Base-by-base conservation (phyloP, 2,113 vertebrate species). In the Nerophis lumbriciformis region DNA sequence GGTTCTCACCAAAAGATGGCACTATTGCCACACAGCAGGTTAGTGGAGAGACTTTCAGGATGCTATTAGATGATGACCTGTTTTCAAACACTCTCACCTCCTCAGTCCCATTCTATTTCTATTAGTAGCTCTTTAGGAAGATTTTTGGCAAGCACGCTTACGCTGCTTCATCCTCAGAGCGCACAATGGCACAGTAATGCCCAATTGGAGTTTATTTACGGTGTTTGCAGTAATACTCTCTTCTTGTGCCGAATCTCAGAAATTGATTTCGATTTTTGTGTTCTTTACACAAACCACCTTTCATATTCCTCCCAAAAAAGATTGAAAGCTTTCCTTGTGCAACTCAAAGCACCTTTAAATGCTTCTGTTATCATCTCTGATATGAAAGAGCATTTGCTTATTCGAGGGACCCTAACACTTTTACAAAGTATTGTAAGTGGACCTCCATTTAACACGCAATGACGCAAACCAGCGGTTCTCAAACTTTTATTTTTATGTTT, bases 1-100 rank as follows among this genome's bases (percentile, higher is more conserved):
- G 28, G 36, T 55, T 15, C 37, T 54, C 13, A 48, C 86, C 90
- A 89, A 83, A 79, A 88, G 91, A 87, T 90, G 90, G 88, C 79
- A 86, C 83, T 90, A 77, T 89, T 88, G 88, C 66, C 70, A 75
- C 81, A 80, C 63, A 79, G 11, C 59, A 75, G 53, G 61, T 8
- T 8, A 1, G 3, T 4, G 4, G 8, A 38, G 45, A 48, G 35
- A 35, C 74, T 69, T 66, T 66, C 48, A 48, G 70, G 73, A 75
- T 71, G 63, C 74, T 73, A 68, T 73, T 73, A 77, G 72, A 85
- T 63, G 80, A 83, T 83, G 84, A 86, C 85, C 85, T 80, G 83
- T 84, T 87, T 85, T 85, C 78, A 71, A 83, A 81, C 63, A 72
- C 75, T 59, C 78, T 78, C 75, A 83, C 85, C 82, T 78, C 76